Evolutionary conservation across 2,888 invertebrate species (phyloP).

Genomic region (Aporophyla lueneburgensis): DNA sequence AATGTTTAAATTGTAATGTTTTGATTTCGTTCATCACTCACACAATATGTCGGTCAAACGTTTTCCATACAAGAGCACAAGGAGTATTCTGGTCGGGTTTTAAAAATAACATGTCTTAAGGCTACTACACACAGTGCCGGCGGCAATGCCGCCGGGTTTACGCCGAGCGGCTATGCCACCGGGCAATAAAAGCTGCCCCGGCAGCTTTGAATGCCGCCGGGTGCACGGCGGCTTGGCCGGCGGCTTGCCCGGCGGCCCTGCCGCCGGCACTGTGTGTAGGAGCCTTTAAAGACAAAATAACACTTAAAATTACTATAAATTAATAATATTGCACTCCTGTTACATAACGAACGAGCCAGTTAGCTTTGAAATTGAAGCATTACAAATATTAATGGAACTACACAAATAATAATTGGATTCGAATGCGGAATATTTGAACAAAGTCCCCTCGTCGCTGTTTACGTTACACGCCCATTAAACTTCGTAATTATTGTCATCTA

Average conservation of each 20-base stretch:
- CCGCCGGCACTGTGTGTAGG: too few species aligned
- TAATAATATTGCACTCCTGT: slow-evolving; percentile 34
- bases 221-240: too few species aligned
- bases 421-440: slow-evolving; percentile 28
- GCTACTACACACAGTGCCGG: too few species aligned
- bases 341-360: slow-evolving; percentile 37
- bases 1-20: slow-evolving; percentile 65
- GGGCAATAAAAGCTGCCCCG: too few species aligned
- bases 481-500: slow-evolving; percentile 43
- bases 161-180: too few species aligned
- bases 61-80: slow-evolving; percentile 35
- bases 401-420: slow-evolving; percentile 40
- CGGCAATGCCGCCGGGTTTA: too few species aligned
- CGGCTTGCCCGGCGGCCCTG: too few species aligned
- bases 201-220: too few species aligned
- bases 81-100: slow-evolving; percentile 67
- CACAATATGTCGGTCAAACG: slow-evolving; percentile 44
- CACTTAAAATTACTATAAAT: slow-evolving; percentile 55
- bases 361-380: slow-evolving; percentile 53
- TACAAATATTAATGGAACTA: slow-evolving; percentile 37
- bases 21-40: slow-evolving; percentile 61
- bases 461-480: slow-evolving; percentile 30
- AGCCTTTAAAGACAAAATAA: slow-evolving; percentile 63
- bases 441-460: slow-evolving; percentile 11
- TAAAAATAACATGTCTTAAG: slow-evolving; percentile 61